A percentile compares a stretch with the other conserved stretches of the same genome.
phyloP scores from a whole-genome alignment of 2,888 invertebrate genomes.

The Elegia similella region DNA sequence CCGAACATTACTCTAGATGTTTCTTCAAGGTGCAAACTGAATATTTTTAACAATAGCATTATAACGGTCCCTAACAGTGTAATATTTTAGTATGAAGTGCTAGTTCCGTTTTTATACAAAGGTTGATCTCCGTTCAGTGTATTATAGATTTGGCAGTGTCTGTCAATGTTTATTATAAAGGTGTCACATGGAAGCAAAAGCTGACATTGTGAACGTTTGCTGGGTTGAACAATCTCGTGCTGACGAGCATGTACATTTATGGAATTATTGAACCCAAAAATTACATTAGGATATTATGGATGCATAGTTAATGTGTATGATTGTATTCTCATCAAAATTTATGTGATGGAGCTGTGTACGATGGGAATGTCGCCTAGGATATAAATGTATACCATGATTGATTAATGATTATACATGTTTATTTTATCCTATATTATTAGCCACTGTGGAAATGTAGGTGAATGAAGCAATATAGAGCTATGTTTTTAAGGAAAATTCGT shows the following conservation, averaged over 20 bases:
- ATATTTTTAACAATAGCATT: slow-evolving; percentile 23
- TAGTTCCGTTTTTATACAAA: slow-evolving; percentile 25
- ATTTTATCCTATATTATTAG: slow-evolving; percentile 36
- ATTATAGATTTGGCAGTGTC: slow-evolving; percentile 13
- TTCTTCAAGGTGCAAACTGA: slow-evolving; percentile 27
- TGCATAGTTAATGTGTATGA: slow-evolving; percentile 61
- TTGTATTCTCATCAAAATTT: slow-evolving; percentile 59
- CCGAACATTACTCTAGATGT: slow-evolving; percentile 25
- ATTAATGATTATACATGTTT: slow-evolving; percentile 47
- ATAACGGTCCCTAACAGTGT: slow-evolving; percentile 25
- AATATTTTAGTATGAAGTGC: slow-evolving; percentile 22
- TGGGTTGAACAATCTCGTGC: slow-evolving; percentile 60
- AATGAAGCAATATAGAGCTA: slow-evolving; percentile 4
- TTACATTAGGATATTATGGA: slow-evolving; percentile 62
- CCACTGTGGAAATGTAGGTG: slow-evolving; percentile 11
- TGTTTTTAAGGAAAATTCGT: slow-evolving; percentile 10
- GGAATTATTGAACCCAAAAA: slow-evolving; percentile 74
- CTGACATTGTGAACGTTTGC: slow-evolving; percentile 28
- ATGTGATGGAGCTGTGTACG: slow-evolving; percentile 51
- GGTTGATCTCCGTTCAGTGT: slow-evolving; percentile 26
- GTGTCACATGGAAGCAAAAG: slow-evolving; percentile 3
- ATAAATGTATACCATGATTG: slow-evolving; percentile 64
- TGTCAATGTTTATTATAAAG: slow-evolving; percentile 15
- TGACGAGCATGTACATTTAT: slow-evolving; percentile 59
- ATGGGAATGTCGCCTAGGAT: slow-evolving; percentile 34